These are phyloP conservation scores for Agrochola litura DNA, from an alignment of 2,888 invertebrate species.

Conservation along the genomic window DNA sequence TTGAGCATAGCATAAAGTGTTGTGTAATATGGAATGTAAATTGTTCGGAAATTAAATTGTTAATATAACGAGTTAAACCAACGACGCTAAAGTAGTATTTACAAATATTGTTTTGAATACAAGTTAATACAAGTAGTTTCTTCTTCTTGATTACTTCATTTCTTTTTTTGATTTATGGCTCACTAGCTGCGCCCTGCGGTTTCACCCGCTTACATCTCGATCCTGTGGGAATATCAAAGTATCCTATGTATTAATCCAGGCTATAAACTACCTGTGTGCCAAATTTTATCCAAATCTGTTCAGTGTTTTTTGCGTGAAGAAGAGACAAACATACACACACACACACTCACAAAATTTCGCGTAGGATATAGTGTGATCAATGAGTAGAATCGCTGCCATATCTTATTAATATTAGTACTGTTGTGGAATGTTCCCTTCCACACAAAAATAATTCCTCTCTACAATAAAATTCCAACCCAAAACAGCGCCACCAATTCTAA, in stretches of 20 bases:
- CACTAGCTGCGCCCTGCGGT: too few relatives aligned
- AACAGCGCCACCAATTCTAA: constrained; percentile 11
- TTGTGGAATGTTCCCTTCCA: too few relatives aligned
- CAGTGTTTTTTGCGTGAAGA: too few relatives aligned
- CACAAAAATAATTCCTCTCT: not conserved
- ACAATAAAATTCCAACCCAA: not conserved
- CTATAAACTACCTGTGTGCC: too few relatives aligned
- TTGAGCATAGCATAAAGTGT: not conserved
- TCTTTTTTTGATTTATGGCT: not conserved
- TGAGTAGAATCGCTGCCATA: not conserved
- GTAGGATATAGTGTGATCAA: too few relatives aligned
- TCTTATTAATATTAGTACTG: not conserved
- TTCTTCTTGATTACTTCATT: not conserved
- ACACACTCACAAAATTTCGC: too few relatives aligned
- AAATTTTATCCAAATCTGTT: too few relatives aligned
- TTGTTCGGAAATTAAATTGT: not conserved
- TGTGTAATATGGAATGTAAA: not conserved
- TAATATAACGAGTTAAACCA: not conserved
- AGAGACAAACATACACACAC: too few relatives aligned
- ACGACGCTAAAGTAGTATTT: not conserved
- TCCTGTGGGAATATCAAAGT: too few relatives aligned
- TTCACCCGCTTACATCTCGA: too few relatives aligned
- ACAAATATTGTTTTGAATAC: not conserved
- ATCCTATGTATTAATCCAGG: too few relatives aligned
- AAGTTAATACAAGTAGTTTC: not conserved